Evolutionary conservation across 2,888 invertebrate genomes (phyloP).

Genomic region (Metopia argyrocephala): DNA sequence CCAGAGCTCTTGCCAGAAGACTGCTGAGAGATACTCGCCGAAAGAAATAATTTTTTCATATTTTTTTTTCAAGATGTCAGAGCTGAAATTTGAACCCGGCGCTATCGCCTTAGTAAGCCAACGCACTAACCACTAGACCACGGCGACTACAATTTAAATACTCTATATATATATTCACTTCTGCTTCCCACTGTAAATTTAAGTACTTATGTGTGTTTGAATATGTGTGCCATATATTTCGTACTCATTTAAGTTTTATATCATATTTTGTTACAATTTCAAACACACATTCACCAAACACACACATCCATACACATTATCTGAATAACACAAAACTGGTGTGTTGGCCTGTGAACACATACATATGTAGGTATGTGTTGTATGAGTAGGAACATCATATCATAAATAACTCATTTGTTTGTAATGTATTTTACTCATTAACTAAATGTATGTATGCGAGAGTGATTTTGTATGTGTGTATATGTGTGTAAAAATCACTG

Average conservation of each 20-base stretch:
- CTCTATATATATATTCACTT: too few relatives aligned
- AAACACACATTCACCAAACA: not conserved
- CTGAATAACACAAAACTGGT: too few relatives aligned
- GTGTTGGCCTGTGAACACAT: too few relatives aligned
- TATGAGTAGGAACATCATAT: constrained; percentile 29
- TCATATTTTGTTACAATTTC: not conserved
- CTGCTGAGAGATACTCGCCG: too few relatives aligned
- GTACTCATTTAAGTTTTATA: not conserved
- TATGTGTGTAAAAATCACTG: constrained; percentile 22
- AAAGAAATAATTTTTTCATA: too few relatives aligned
- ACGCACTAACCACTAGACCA: too few relatives aligned
- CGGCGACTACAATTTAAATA: not conserved
- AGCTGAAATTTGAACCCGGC: too few relatives aligned
- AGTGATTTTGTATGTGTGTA: constrained; percentile 9
- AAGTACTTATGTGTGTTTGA: not conserved
- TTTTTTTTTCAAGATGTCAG: too few relatives aligned
- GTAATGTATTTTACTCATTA: constrained; percentile 54
- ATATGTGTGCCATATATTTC: not conserved
- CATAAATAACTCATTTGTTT: constrained; percentile 64
- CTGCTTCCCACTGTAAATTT: too few relatives aligned
- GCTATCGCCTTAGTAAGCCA: too few relatives aligned
- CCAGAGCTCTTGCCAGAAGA: too few relatives aligned
- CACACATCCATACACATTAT: constrained; percentile 2
- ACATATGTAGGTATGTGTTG: constrained; percentile 4
- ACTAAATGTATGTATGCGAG: constrained; percentile 41